Conservation (phyloP, 2,113 vertebrate genomes). For the Dipodomys spectabilis region DNA sequence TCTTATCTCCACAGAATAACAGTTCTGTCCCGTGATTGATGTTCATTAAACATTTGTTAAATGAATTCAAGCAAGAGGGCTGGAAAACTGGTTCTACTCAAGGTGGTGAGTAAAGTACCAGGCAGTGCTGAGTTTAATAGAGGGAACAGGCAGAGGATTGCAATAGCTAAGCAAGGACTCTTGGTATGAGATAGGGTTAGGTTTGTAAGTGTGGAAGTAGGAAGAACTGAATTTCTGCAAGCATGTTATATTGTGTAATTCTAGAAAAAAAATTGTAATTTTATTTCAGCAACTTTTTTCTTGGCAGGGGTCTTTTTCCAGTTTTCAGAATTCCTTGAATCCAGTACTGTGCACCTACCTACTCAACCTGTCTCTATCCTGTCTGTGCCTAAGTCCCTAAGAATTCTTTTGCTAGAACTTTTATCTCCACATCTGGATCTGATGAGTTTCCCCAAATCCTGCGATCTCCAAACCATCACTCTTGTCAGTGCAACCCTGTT, state of each 20-base stretch:
- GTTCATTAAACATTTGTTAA: constrained; percentile 1
- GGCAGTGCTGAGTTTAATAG: background rate
- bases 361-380: background rate
- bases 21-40: background rate
- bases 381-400: background rate
- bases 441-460: background rate
- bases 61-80: background rate
- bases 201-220: background rate
- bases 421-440: background rate
- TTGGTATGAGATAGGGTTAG: background rate
- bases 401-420: background rate
- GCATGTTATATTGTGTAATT: background rate
- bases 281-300: background rate
- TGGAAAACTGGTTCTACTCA: constrained; percentile 5
- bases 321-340: constrained; percentile 7
- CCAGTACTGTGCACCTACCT: background rate
- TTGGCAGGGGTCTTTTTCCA: background rate
- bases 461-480: background rate
- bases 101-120: background rate
- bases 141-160: background rate
- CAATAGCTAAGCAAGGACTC: background rate
- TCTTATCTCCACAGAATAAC: background rate
- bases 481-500: background rate
- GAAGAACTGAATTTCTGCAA: constrained; percentile 9
- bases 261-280: background rate